phyloP scores from a whole-genome alignment of 1,140 invertebrate genomes.

The Leptopilina boulardi region DNA sequence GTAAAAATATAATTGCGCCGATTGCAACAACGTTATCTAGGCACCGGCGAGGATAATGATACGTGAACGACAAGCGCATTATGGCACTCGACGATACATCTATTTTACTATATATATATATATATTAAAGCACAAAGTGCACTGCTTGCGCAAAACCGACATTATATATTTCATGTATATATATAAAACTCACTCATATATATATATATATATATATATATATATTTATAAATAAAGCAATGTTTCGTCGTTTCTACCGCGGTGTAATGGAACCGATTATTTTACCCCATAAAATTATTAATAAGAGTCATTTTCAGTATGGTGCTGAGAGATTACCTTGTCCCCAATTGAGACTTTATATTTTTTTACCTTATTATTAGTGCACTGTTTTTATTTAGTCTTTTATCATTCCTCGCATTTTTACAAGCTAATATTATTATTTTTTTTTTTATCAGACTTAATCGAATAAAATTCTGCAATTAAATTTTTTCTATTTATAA shows the following conservation, averaged over 20 bases:
- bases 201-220: neutral
- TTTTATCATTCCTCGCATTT: slow-evolving; percentile 22
- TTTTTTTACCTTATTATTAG: slow-evolving; percentile 27
- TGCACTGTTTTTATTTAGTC: slow-evolving; percentile 24
- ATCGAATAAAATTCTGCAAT: too few relatives aligned
- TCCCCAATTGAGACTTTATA: slow-evolving; percentile 44
- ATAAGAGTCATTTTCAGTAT: slow-evolving; percentile 50
- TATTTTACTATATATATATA: slow-evolving; percentile 44
- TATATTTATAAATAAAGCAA: neutral
- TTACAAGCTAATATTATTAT: neutral
- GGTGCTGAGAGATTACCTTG: slow-evolving; percentile 57
- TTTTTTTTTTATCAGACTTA: neutral
- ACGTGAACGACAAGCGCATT: slow-evolving; percentile 66
- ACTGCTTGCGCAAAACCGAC: slow-evolving; percentile 52
- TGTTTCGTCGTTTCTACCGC: slow-evolving; percentile 36
- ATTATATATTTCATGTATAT: slow-evolving; percentile 34
- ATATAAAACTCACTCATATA: slow-evolving; percentile 5
- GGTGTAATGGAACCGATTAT: slow-evolving; percentile 50
- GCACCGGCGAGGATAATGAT: slow-evolving; percentile 69
- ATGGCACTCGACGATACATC: slow-evolving; percentile 56
- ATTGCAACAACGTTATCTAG: slow-evolving; percentile 74
- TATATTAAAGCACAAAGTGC: slow-evolving; percentile 49
- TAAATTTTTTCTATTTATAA: too few relatives aligned
- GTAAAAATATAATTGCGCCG: slow-evolving; percentile 75
- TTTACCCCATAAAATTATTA: slow-evolving; percentile 58